Evolutionary conservation across 2,888 invertebrate species (phyloP).

Genomic region (Philopedon plagiatum): DNA sequence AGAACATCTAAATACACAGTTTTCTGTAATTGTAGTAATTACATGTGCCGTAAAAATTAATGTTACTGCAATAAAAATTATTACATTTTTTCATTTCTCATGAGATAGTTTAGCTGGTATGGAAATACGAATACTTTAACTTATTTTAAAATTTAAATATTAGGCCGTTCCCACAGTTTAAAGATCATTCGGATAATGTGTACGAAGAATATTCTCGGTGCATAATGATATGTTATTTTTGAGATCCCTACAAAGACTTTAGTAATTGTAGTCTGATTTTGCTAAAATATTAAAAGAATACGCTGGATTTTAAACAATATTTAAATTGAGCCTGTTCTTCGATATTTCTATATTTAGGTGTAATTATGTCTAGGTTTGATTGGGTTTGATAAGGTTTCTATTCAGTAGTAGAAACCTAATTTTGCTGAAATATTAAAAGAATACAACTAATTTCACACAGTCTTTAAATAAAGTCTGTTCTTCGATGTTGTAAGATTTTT

Average conservation of each 20-base stretch:
- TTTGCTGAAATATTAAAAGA: conserved; percentile 38
- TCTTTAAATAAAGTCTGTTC: conserved; percentile 15
- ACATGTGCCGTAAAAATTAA: conserved; percentile 41
- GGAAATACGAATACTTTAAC: conserved; percentile 19
- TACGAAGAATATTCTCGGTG: conserved; percentile 44
- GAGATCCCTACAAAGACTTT: conserved; percentile 35
- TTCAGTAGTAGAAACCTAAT: conserved; percentile 30
- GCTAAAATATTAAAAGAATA: conserved; percentile 37
- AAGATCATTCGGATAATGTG: conserved; percentile 48
- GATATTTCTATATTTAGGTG: not conserved
- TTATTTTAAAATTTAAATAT: conserved; percentile 50
- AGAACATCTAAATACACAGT: conserved; percentile 33
- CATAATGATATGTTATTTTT: conserved; percentile 49
- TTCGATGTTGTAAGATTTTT: not conserved
- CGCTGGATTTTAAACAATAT: conserved; percentile 23
- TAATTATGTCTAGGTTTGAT: too few species aligned
- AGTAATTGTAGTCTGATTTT: conserved; percentile 36
- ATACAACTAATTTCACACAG: conserved; percentile 14
- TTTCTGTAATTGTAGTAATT: conserved; percentile 42
- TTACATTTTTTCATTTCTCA: conserved; percentile 42
- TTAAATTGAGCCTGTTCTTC: not conserved
- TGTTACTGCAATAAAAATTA: conserved; percentile 37
- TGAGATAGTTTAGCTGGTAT: conserved; percentile 39
- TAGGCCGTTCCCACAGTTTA: conserved; percentile 48
- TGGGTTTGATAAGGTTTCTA: too few species aligned